Percentiles rank a stretch among this genome's conserved stretches.
These are phyloP conservation scores for Eira barbara DNA, from an alignment of 2,113 vertebrate species.

Conservation along the genomic window DNA sequence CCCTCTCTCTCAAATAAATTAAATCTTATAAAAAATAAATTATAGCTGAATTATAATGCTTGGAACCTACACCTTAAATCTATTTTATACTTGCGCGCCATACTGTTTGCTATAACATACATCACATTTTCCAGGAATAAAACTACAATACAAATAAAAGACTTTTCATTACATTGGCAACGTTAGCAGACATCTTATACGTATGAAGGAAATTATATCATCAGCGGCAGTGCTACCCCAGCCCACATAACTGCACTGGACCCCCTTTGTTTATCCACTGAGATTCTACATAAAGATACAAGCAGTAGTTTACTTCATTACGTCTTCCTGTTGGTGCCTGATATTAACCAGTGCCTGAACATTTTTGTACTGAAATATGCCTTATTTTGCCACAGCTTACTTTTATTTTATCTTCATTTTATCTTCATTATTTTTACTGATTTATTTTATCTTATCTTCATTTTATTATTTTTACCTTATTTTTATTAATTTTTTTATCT, in stretches of 20 bases:
- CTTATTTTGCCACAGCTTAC: neutral
- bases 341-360: neutral
- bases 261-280: neutral
- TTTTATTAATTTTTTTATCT: neutral
- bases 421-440: neutral
- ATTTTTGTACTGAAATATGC: neutral
- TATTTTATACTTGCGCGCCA: neutral
- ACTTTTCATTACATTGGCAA: neutral
- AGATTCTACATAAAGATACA: neutral
- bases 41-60: neutral
- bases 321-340: neutral
- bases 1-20: neutral
- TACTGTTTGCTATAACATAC: neutral
- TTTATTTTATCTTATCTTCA: neutral
- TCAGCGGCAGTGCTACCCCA: neutral
- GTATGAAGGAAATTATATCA: neutral
- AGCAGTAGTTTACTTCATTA: neutral
- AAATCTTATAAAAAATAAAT: neutral
- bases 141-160: neutral
- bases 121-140: neutral
- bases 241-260: neutral
- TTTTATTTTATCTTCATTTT: neutral
- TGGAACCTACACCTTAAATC: neutral
- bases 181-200: neutral
- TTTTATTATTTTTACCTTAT: neutral